Evolutionary conservation across 1,140 invertebrate genomes (phyloP), one percentile per base, ranked within the genome.

Genomic region (Neodiprion lecontei): DNA sequence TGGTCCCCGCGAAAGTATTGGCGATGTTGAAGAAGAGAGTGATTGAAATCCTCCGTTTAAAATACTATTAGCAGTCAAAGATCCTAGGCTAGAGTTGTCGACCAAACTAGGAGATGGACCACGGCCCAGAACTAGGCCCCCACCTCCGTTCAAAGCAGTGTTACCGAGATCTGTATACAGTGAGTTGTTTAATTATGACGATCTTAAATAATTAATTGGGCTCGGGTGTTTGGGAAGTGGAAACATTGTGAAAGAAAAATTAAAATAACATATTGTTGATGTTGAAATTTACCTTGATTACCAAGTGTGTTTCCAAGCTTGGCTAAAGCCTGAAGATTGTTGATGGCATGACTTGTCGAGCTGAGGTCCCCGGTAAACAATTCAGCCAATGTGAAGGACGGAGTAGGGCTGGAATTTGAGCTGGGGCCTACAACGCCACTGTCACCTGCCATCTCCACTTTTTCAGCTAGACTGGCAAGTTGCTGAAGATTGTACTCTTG

Each of bases 321-420:
- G 69, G 95, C 96, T 72, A 97, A 91, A 17, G 95, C 95, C 83
- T 96, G 95, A 72, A 97, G 89, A 89, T 97, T 97, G 83, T 96
- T 96, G 76, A 95, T 91, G 53, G 95, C 93, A 85, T 95, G 94
- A 83, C 92, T 92, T n/a, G 86, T 88, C 11, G 91, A 91, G 77
- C 88, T 91, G 2, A 91, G 83, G 83, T 95, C 94, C 48, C 94
- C 94, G 73, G 91, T 91, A 49, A 95, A 90, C 72, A 96, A 88
- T 81, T 95, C 94, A 10, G 92, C 93, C 74, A 95, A 83, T 74
- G 91, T 94, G 75, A 95, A 95, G 77, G 90, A 85, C 75, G 92
- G 90, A 70, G 91, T 92, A 76, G 92, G 92, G 65, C 91, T 92
- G 67, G 93, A 91, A 76, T 92, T 92, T 9, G 92, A 90, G 82